Evolutionary conservation across 1,140 invertebrate species (phyloP).

Genomic region (Potamilus streckersoni): DNA sequence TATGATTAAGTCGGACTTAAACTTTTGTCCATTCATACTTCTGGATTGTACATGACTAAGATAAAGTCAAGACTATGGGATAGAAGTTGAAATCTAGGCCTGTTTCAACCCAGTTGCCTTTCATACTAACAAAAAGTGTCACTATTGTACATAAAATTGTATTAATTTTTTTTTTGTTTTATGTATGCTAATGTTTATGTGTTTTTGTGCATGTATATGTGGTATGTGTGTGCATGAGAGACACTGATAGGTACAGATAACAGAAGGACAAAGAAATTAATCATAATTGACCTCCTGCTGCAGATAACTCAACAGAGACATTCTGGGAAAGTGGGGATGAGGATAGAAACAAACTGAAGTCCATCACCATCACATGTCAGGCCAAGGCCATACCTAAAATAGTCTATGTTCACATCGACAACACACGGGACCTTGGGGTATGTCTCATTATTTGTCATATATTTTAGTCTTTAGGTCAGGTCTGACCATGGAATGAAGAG

Average conservation of each 20-base stretch:
- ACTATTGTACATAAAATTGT: no score
- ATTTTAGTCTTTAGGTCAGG: no score
- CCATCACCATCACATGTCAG: constrained; percentile 56
- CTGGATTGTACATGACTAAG: no score
- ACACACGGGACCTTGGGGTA: constrained; percentile 89
- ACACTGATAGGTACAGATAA: constrained; percentile 1
- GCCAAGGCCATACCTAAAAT: constrained; percentile 73
- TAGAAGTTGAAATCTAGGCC: no score
- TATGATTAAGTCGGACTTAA: no score
- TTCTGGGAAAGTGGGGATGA: constrained; percentile 99
- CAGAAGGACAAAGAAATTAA: no score
- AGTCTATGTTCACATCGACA: constrained; percentile 91
- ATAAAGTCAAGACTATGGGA: no score
- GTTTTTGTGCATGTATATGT: background rate
- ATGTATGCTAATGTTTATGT: background rate
- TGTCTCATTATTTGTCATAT: constrained; percentile 54
- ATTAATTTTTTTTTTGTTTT: background rate
- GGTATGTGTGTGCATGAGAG: no score
- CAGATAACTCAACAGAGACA: constrained; percentile 94
- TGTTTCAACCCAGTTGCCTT: no score
- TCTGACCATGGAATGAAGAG: no score
- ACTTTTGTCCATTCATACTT: no score
- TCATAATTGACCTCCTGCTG: constrained; percentile 1
- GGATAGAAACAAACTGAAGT: constrained; percentile 89
- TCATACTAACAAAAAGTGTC: no score